Base-by-base conservation (phyloP, 64 coral and sea anemone genomes). In the Trachythela sp. region DNA sequence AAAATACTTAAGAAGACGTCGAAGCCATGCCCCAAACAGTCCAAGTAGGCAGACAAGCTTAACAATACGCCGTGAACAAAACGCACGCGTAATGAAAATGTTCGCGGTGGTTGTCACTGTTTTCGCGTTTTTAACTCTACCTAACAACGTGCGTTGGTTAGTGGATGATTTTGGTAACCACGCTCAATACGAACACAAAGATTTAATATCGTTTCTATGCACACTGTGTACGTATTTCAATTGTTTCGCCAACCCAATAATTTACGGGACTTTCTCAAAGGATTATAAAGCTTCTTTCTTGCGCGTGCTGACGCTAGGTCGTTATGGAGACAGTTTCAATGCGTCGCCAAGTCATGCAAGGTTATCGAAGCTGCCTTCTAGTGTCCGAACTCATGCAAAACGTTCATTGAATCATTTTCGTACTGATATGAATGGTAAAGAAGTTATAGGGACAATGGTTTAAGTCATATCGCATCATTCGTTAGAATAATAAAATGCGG, bases 21-120 rank as follows among this genome's bases (percentile, higher is more conserved):
- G 75, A 35, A 37, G 15, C 15, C 30, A 35, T 2, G 75, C 37
- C 13, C 59, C 20, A 68, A 68, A 68, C 59, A 80, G 31, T 37
- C 75, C 31, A 37, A 35, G 75, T 4, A 35, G 37, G 35, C 37
- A 20, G 30, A 8, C 13, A 38, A 37, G 75, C 20, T 17, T 80
- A 35, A 20, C 20, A 30, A 80, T 80, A 37, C 2, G 75, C 15
- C 33, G 75, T 4, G 75, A 80, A 80, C 75, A 80, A 18, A 80
- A 80, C 75, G 34, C 75, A 29, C 75, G 75, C 0, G 75, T 80
- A 17, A 39, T 80, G 75, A 80, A 80, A 80, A 80, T 80, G 75
- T 80, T 80, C 37, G 75, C 75, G 20, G 75, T 80, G 10, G 75
- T 80, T 30, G 75, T 80, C 9, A 39, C 75, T 5, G 75, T 80